phyloP scores from a whole-genome alignment of 1,140 invertebrate species.

The Sinella curviseta region DNA sequence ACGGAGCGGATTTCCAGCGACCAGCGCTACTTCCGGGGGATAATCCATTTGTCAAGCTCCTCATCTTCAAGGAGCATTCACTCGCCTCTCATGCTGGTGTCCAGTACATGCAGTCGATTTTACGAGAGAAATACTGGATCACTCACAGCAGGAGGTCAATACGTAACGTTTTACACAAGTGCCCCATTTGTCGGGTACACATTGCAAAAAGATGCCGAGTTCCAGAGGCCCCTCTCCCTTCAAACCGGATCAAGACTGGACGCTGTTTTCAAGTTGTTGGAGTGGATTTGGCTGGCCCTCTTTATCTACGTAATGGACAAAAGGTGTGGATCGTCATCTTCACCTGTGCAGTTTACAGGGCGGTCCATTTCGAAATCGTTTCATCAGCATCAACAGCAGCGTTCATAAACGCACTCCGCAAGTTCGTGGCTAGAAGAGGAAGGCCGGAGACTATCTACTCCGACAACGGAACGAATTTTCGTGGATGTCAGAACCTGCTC shows the following conservation, averaged over 20 bases:
- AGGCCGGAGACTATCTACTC: not conserved
- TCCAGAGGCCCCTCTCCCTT: not conserved
- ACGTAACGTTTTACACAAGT: not conserved
- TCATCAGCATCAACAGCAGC: not conserved
- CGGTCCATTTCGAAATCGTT: not conserved
- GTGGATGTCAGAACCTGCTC: not conserved
- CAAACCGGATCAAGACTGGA: not conserved
- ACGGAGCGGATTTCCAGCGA: too few species aligned
- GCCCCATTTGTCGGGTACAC: not conserved
- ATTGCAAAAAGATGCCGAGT: not conserved
- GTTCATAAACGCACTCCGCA: not conserved
- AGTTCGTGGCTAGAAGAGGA: not conserved
- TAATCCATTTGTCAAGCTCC: too few species aligned
- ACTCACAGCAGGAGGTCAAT: not conserved
- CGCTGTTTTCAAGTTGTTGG: not conserved
- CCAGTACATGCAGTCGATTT: not conserved
- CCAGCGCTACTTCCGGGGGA: too few species aligned
- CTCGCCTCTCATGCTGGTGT: not conserved
- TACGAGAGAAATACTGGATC: not conserved
- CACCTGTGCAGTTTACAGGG: not conserved
- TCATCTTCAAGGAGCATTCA: too few species aligned
- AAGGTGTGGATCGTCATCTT: not conserved
- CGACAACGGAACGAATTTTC: not conserved
- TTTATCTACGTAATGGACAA: not conserved
- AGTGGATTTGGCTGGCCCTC: not conserved